Conservation (phyloP, 2,888 invertebrate genomes). For the Aricia artaxerxes region DNA sequence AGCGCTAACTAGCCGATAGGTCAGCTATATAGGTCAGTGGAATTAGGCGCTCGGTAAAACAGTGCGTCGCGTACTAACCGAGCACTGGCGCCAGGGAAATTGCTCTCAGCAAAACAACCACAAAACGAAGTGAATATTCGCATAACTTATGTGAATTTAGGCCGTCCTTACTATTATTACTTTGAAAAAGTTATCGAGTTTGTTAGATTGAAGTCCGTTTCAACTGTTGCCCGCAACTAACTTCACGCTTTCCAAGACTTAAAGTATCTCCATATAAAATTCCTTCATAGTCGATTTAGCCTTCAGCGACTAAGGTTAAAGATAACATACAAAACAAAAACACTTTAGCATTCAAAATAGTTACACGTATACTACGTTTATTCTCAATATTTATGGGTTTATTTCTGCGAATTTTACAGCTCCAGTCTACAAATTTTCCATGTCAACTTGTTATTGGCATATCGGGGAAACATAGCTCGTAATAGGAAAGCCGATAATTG, state of each 20-base stretch:
- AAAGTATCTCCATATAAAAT: not conserved
- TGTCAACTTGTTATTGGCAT: not conserved
- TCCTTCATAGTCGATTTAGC: not conserved
- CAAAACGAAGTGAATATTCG: not conserved
- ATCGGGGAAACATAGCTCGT: not conserved
- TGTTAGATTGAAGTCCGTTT: too few relatives aligned
- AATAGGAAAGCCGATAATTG: slow-evolving; percentile 15
- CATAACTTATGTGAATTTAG: not conserved
- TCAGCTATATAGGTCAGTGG: slow-evolving; percentile 23
- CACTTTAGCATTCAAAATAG: not conserved
- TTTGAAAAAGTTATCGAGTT: too few relatives aligned
- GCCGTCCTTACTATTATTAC: too few relatives aligned
- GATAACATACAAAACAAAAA: not conserved
- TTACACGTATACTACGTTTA: not conserved
- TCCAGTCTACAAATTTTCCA: not conserved
- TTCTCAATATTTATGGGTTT: not conserved
- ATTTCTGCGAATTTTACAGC: not conserved
- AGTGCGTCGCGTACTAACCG: slow-evolving; percentile 8
- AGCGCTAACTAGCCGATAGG: not conserved
- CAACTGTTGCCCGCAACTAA: too few relatives aligned
- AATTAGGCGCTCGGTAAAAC: slow-evolving; percentile 11
- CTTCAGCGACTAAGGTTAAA: not conserved
- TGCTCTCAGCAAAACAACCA: not conserved
- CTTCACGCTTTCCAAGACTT: not conserved
- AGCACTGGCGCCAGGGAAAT: slow-evolving; percentile 4